These are phyloP conservation scores for Batillaria attramentaria DNA, from an alignment of 1,140 invertebrate genomes.

Conservation along the genomic window DNA sequence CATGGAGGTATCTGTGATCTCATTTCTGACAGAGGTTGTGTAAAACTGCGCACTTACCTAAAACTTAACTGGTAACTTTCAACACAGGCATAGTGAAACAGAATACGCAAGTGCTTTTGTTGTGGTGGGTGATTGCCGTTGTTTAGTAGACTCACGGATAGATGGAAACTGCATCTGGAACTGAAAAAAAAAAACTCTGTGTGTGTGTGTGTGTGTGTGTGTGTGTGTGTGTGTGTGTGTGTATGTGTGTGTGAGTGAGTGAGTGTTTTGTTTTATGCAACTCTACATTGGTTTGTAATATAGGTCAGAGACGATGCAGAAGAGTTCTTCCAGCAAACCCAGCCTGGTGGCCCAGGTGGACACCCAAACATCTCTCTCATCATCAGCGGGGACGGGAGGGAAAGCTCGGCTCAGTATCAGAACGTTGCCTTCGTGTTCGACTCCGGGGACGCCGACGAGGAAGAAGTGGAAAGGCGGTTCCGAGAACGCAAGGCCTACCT, in stretches of 20 bases:
- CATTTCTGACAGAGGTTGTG: too few species aligned
- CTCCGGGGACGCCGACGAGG: conserved; percentile 30
- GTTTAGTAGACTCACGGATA: too few species aligned
- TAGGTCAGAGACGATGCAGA: background rate
- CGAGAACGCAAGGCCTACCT: conserved; percentile 33
- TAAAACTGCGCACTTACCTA: too few species aligned
- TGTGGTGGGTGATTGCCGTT: too few species aligned
- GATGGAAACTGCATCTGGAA: too few species aligned
- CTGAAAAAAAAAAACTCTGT: too few species aligned
- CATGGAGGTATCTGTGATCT: too few species aligned
- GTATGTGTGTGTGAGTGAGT: background rate
- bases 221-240: conserved; percentile 1
- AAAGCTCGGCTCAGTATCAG: conserved; percentile 1
- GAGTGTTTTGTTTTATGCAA: background rate
- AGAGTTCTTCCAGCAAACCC: background rate
- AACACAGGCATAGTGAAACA: too few species aligned
- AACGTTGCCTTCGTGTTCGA: conserved; percentile 25
- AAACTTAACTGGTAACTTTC: too few species aligned
- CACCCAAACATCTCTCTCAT: background rate
- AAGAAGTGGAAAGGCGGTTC: conserved; percentile 39
- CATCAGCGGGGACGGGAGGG: background rate
- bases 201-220: conserved; percentile 9
- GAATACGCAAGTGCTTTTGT: too few species aligned
- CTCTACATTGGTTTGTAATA: background rate
- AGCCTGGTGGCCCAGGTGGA: background rate